Conservation (phyloP, 2,888 invertebrate genomes). For the Trissolcus brochymenae region DNA sequence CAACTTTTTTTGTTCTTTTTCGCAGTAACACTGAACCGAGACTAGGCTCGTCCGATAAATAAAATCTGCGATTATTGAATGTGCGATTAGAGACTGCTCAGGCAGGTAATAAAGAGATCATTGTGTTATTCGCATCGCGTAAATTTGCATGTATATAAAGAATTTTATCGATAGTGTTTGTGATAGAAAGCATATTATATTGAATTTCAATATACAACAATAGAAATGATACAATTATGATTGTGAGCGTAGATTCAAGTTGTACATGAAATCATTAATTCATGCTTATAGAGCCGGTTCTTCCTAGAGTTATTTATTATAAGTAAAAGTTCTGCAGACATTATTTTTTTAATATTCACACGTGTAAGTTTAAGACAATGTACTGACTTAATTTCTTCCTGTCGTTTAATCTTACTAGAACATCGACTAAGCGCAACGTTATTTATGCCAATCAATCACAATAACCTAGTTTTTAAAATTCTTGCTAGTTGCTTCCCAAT, state of each 20-base stretch:
- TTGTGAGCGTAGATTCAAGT: constrained; percentile 5
- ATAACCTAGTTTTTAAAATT: no score
- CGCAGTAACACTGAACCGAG: constrained; percentile 26
- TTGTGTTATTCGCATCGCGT: constrained; percentile 58
- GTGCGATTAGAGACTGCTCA: constrained; percentile 73
- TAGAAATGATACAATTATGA: constrained; percentile 24
- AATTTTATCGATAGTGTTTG: constrained; percentile 53
- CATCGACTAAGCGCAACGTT: not conserved
- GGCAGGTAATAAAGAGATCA: constrained; percentile 69
- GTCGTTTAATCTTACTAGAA: constrained; percentile 14
- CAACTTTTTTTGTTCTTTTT: constrained; percentile 37
- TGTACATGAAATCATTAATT: constrained; percentile 25
- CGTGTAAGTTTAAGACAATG: constrained; percentile 10
- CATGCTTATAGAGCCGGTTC: constrained; percentile 49
- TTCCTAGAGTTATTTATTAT: constrained; percentile 30
- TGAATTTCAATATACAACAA: constrained; percentile 40
- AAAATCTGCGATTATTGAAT: constrained; percentile 35
- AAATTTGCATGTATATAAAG: constrained; percentile 55
- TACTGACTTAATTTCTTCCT: constrained; percentile 17
- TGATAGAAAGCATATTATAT: constrained; percentile 41
- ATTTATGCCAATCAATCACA: not conserved
- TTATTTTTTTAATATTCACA: constrained; percentile 28
- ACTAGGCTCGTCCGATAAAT: constrained; percentile 31
- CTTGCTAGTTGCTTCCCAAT: not conserved
- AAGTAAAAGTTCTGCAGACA: constrained; percentile 9